A percentile compares a stretch with the other conserved stretches of the same genome.
Conservation (phyloP, 2,113 vertebrate genomes). For the Paracanthobrama guichenoti region DNA sequence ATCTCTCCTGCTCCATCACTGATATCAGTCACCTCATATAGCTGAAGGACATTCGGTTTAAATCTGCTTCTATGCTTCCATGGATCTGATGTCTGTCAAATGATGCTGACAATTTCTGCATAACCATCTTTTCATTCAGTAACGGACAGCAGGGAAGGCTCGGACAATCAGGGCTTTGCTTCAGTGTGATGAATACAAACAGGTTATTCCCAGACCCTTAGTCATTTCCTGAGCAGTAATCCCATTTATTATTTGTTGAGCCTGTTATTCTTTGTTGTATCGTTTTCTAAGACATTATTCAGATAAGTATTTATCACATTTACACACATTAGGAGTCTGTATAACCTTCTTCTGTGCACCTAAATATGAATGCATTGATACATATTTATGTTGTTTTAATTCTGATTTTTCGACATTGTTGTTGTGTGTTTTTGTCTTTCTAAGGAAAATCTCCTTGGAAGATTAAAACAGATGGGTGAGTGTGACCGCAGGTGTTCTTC, state of each 20-base stretch:
- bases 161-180: neutral
- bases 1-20: neutral
- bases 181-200: slow-evolving; percentile 4
- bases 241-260: slow-evolving; percentile 13
- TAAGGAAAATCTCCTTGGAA: neutral
- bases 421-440: neutral
- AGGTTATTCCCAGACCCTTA: neutral
- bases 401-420: neutral
- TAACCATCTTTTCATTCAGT: neutral
- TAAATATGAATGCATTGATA: neutral
- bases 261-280: neutral
- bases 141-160: neutral
- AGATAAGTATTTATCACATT: neutral
- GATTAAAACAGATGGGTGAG: slow-evolving; percentile 7
- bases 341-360: neutral
- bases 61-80: neutral
- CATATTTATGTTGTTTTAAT: neutral
- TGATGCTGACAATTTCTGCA: neutral
- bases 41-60: neutral
- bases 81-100: neutral
- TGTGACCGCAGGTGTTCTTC: slow-evolving; percentile 15
- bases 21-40: neutral
- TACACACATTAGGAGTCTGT: neutral
- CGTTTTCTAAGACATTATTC: neutral
- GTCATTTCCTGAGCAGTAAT: slow-evolving; percentile 16